These are phyloP conservation scores for Caenorhabditis zanzibari DNA, from an alignment of 2,888 invertebrate species.

Conservation along the genomic window DNA sequence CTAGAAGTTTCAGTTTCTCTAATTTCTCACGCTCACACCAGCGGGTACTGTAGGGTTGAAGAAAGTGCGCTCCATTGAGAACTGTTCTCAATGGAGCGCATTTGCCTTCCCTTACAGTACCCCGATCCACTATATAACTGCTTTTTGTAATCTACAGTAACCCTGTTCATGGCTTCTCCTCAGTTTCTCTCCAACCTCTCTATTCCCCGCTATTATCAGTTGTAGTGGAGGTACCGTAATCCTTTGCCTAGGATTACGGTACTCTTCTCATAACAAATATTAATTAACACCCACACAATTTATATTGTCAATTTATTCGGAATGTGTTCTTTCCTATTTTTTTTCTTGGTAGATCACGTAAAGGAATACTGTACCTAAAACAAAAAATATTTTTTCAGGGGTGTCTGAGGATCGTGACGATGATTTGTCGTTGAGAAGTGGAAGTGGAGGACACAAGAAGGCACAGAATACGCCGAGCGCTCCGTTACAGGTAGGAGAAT, in stretches of 20 bases:
- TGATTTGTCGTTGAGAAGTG: conserved; percentile 61
- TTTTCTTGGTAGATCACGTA: not conserved
- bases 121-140: not conserved
- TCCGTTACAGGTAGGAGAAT: conserved; percentile 76
- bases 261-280: no score
- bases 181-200: conserved; percentile 1
- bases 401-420: conserved; percentile 69
- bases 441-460: conserved; percentile 66
- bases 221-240: no score
- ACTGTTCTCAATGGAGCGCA: no score
- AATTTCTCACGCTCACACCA: not conserved
- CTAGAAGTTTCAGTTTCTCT: conserved; percentile 14
- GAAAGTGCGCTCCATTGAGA: no score
- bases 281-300: not conserved
- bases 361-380: no score
- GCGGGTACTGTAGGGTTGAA: not conserved
- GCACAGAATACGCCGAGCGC: conserved; percentile 79
- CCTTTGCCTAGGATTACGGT: no score
- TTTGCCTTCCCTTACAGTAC: no score
- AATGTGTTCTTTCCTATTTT: conserved; percentile 1
- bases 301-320: not conserved
- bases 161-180: not conserved
- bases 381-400: no score
- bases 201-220: not conserved
- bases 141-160: not conserved